Base-by-base conservation (phyloP, 1,140 invertebrate genomes). In the Anthonomus grandis region DNA sequence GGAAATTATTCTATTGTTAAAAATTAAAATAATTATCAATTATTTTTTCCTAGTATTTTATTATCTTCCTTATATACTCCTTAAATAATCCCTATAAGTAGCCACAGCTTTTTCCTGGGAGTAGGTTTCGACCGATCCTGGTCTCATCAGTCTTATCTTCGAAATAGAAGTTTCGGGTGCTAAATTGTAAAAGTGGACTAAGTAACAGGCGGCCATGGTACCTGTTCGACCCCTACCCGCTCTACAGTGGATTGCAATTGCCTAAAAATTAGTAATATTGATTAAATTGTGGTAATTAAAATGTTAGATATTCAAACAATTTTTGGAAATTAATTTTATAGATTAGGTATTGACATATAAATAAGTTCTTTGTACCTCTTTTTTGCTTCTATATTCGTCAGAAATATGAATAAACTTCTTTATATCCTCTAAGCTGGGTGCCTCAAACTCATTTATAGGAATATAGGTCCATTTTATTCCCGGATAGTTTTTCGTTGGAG, bases 141-240 rank as follows among this genome's bases (percentile, higher is more conserved):
- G 83, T 64, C 86, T 73, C 57, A 77, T 70, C 12, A 82, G 68
- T 42, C 85, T 74, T 1, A 86, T 66, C 10, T 80, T 79, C 18
- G 75, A 77, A 2, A 87, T 78, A n/a, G 86, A 86, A 39, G 75
- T 65, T 60, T 82, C 79, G 0, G 84, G 81, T 9, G 79, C 70
- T 72, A 82, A 71, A 41, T 78, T 74, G 41, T 79, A 73, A 62
- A 82, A 84, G 59, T 78, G 76, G 4, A 86, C 80, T 25, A 87
- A 72, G 66, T 86, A 87, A 70, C 85, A 86, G 2, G 85, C 84
- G 9, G 82, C 76, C 80, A 88, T 82, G 1, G 82, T 82, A 19
- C 86, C 86, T 0, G 86, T 86, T 34, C 85, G 70, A 6, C 85
- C 86, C 34, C 80, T 70, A 0, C 86, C 86, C 66, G 83, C 80